These are phyloP conservation scores for Struthio camelus DNA, from an alignment of 2,113 vertebrate genomes.

Conservation along the genomic window DNA sequence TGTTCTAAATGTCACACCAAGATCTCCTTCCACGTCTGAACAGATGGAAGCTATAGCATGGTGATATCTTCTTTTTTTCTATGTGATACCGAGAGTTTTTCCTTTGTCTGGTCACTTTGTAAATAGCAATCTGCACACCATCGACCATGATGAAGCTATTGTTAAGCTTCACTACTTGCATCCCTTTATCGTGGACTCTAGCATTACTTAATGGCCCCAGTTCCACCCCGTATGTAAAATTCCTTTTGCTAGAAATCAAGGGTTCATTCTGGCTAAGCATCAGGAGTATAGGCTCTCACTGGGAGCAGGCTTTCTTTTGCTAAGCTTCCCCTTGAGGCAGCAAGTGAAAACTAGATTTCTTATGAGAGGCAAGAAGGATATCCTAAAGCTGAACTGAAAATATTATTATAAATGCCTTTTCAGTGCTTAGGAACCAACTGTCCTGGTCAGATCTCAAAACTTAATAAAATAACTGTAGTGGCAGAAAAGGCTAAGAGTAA, in stretches of 20 bases:
- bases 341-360: background rate
- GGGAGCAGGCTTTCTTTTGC: background rate
- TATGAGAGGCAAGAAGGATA: background rate
- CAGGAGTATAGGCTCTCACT: background rate
- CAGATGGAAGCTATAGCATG: background rate
- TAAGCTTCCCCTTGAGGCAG: background rate
- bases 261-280: background rate
- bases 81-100: background rate
- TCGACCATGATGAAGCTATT: background rate
- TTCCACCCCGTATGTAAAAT: background rate
- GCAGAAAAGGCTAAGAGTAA: background rate
- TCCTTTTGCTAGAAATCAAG: background rate
- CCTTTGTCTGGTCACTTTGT: background rate
- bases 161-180: background rate
- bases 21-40: background rate
- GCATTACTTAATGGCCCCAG: background rate
- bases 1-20: background rate
- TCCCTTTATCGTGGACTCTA: background rate
- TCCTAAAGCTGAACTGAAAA: background rate
- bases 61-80: background rate
- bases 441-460: background rate
- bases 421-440: background rate
- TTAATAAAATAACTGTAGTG: background rate
- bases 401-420: background rate
- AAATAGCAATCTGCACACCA: background rate